These are phyloP conservation scores for Pseudorectes ferrugineus DNA, from an alignment of 2,113 vertebrate species.

Conservation along the genomic window DNA sequence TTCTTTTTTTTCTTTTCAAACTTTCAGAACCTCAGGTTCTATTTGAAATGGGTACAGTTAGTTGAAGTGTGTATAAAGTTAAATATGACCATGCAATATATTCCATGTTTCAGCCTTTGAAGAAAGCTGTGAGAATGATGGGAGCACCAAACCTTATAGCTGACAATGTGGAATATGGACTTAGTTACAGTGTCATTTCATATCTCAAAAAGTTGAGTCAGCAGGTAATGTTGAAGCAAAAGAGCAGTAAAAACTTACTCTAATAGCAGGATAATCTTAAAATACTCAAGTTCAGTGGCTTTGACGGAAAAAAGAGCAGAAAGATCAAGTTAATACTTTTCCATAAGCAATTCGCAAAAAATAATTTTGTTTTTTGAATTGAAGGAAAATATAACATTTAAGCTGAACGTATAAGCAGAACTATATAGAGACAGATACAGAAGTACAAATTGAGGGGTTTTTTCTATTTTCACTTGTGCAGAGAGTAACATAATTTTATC, in stretches of 20 bases:
- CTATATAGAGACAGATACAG: neutral
- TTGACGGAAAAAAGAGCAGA: neutral
- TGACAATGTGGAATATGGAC: conserved; percentile 95
- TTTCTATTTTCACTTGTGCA: neutral
- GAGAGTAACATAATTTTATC: neutral
- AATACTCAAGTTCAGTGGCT: neutral
- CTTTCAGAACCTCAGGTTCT: neutral
- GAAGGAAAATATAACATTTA: neutral
- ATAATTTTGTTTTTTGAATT: neutral
- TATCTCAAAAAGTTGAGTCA: conserved; percentile 99
- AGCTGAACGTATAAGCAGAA: neutral
- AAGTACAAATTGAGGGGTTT: neutral
- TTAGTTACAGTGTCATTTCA: conserved; percentile 97
- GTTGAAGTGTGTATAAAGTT: neutral
- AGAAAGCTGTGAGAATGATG: conserved; percentile 96
- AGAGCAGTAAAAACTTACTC: conserved; percentile 27
- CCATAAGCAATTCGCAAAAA: neutral
- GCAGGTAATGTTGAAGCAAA: conserved; percentile 80
- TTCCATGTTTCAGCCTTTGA: conserved; percentile 79
- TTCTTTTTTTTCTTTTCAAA: neutral
- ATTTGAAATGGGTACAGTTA: neutral
- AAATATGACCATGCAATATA: neutral
- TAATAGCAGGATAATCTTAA: conserved; percentile 13
- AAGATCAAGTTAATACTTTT: neutral
- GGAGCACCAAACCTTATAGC: conserved; percentile 94